Base-by-base conservation (phyloP, 1,140 invertebrate species). In the Drosophila paulistorum region DNA sequence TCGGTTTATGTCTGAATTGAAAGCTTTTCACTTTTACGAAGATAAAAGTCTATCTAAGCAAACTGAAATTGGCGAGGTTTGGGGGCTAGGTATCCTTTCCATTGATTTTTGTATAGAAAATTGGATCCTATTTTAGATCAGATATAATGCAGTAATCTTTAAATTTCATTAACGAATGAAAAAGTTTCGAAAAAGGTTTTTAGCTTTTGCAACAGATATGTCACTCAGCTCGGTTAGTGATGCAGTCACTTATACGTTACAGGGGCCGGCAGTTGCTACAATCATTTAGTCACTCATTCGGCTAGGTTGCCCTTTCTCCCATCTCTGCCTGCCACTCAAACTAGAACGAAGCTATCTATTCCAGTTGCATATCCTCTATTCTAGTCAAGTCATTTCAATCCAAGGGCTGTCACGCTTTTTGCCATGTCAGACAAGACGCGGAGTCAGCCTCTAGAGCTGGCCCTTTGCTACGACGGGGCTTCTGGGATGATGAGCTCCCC, bases 281-380 rank as follows among this genome's bases (percentile, higher is more conserved):
- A 66, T 84, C 76, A 70, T 66, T 79, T 67, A 70, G 69, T 79
- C 64, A 73, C 51, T 70, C 65, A 62, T 61, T 71, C 71, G 66
- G 45, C 45, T 48, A 48, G 14, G 14, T 20, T 39, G 37, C 37
- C 11, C 7, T 3, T 7, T 48, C 37, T 13, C 2, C 5, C 37
- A 11, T 39, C 37, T 39, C 45, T 51, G 65, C 37, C 68, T 69
- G 75, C 75, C 82, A 87, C 71, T 86, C 65, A 67, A 65, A 41
- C 35, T 39, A 71, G 45, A 62, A 48, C 59, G 37, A 48, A 51
- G 26, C 71, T 59, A 39, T 59, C 57, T 59, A 37, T 57, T 59
- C 33, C 4, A 59, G 37, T 13, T 39, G 10, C 17, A 59, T 39
- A 14, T 58, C 7, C 55, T 58, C 6, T 17, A 33, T 37, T 7